These are phyloP conservation scores for Drosophila imparisetae DNA, from an alignment of 2,888 invertebrate species.

Conservation along the genomic window DNA sequence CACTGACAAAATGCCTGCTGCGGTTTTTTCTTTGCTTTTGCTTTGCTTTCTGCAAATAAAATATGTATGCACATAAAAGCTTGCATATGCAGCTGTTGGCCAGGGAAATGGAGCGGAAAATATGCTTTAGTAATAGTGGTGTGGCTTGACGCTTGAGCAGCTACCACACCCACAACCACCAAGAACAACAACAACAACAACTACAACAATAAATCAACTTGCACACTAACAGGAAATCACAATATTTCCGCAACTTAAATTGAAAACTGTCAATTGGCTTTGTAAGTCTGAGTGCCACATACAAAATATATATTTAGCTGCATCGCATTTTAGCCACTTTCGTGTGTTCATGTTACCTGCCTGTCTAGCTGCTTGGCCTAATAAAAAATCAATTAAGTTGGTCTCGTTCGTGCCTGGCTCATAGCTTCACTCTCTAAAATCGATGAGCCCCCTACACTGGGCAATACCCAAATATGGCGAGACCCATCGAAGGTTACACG, in stretches of 20 bases:
- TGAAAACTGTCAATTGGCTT: constrained; percentile 76
- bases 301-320: constrained; percentile 36
- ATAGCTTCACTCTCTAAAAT: constrained; percentile 37
- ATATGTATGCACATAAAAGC: constrained; percentile 13
- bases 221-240: constrained; percentile 63
- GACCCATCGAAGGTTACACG: constrained; percentile 25
- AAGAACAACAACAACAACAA: constrained; percentile 9
- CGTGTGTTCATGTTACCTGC: constrained; percentile 21
- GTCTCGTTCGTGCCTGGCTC: constrained; percentile 43
- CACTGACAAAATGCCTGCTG: constrained; percentile 75
- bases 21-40: constrained; percentile 45
- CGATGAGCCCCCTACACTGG: constrained; percentile 26
- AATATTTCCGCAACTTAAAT: constrained; percentile 77
- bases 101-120: constrained; percentile 79
- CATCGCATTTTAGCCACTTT: constrained; percentile 18
- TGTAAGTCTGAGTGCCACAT: constrained; percentile 19
- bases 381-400: constrained; percentile 78
- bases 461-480: neutral
- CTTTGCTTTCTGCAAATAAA: constrained; percentile 51
- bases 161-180: neutral
- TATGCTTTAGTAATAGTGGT: constrained; percentile 61
- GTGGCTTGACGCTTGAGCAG: constrained; percentile 44
- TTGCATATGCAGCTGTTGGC: constrained; percentile 29
- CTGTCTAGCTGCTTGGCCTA: constrained; percentile 39
- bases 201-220: constrained; percentile 34